These are phyloP conservation scores for Notarius lentiginosus DNA, from an alignment of 2,113 vertebrate genomes.

Conservation along the genomic window DNA sequence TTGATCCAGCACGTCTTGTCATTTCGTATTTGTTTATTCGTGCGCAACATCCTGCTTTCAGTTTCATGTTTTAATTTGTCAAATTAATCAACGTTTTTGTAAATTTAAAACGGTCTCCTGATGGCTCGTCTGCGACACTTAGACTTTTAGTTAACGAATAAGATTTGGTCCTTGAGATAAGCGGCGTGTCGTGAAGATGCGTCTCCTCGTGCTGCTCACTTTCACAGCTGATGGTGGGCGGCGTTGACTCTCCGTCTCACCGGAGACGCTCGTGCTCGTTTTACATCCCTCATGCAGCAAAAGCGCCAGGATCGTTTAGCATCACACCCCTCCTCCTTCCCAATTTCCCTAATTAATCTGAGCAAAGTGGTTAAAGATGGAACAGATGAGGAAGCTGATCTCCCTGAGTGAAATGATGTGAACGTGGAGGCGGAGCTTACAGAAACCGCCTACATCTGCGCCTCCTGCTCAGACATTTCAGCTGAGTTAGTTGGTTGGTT, in stretches of 20 bases:
- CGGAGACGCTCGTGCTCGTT: background rate
- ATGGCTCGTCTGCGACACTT: no score
- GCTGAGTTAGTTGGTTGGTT: background rate
- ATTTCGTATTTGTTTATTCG: background rate
- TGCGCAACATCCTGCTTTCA: no score
- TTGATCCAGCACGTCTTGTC: background rate
- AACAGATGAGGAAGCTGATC: background rate
- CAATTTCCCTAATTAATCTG: slow-evolving; percentile 6
- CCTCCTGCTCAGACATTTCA: background rate
- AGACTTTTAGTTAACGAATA: no score
- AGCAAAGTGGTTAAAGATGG: slow-evolving; percentile 9
- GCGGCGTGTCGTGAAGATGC: no score
- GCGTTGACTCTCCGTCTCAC: background rate
- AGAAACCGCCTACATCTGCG: background rate
- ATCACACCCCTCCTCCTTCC: background rate
- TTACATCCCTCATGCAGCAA: background rate
- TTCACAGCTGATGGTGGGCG: background rate
- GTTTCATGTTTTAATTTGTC: background rate
- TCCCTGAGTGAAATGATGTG: background rate
- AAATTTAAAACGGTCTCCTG: no score
- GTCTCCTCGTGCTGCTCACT: background rate
- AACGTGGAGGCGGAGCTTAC: background rate
- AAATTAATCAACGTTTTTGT: no score
- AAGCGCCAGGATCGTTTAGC: background rate
- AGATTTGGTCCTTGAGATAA: no score